Conservation (phyloP, 2,113 vertebrate genomes). For the Cricetomys ansorgei region DNA sequence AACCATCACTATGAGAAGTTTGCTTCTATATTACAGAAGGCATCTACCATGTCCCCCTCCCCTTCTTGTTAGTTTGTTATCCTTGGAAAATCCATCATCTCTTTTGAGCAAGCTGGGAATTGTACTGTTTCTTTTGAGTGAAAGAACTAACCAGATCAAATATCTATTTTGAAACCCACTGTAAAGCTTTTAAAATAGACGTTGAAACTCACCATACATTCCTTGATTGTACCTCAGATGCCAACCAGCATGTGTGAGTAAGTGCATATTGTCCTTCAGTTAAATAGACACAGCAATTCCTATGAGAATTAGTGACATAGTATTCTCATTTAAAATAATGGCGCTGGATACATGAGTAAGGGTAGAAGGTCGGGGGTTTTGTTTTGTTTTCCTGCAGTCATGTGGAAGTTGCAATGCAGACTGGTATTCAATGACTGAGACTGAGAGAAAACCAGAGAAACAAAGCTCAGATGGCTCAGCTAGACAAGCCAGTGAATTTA, state of each 20-base stretch:
- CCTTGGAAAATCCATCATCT: conserved; percentile 52
- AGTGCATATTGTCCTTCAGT: conserved; percentile 53
- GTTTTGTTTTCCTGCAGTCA: background rate
- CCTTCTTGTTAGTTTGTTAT: background rate
- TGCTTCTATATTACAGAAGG: conserved; percentile 16
- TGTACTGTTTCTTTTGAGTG: conserved; percentile 45
- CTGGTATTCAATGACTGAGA: conserved; percentile 46
- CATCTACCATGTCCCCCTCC: background rate
- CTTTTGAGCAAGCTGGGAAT: conserved; percentile 48
- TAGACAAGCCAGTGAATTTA: conserved; percentile 48
- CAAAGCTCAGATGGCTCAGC: conserved; percentile 40
- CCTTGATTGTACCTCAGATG: conserved; percentile 23
- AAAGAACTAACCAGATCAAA: conserved; percentile 52
- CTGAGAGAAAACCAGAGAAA: background rate
- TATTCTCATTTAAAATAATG: conserved; percentile 55
- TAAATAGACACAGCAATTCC: conserved; percentile 48
- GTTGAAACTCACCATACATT: conserved; percentile 59
- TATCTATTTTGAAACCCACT: conserved; percentile 64
- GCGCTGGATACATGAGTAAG: conserved; percentile 3
- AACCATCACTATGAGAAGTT: background rate
- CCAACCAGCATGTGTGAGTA: conserved; percentile 53
- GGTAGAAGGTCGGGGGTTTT: background rate
- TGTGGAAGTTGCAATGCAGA: conserved; percentile 4
- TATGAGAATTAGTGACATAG: background rate
- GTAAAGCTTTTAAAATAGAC: conserved; percentile 52